Conservation (phyloP, 2,113 vertebrate species). For the Amia ocellicauda region DNA sequence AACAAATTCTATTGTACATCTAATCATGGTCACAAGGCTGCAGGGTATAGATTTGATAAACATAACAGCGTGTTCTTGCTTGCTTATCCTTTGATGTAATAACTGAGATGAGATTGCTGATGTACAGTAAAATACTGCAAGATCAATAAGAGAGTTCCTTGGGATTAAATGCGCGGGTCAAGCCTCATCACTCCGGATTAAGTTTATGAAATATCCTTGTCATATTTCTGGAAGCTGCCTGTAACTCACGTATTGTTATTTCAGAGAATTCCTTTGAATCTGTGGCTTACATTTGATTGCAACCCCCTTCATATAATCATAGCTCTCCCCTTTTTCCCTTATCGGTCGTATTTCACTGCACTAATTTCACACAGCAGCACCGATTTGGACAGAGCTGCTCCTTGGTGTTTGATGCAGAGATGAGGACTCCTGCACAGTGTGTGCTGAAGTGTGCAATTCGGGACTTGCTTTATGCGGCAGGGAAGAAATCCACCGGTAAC, state of each 20-base stretch:
- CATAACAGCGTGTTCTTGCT: conserved; percentile 47
- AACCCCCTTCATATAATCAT: conserved; percentile 1
- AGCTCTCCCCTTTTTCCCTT: too few relatives aligned
- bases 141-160: conserved; percentile 59
- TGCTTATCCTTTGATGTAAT: conserved; percentile 54
- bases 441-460: too few relatives aligned
- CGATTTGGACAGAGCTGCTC: too few relatives aligned
- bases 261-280: conserved; percentile 46
- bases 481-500: too few relatives aligned
- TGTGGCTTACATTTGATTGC: conserved; percentile 20
- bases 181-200: conserved; percentile 64
- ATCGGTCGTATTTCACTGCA: too few relatives aligned
- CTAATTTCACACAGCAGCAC: too few relatives aligned
- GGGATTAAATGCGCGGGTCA: conserved; percentile 66
- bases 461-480: too few relatives aligned
- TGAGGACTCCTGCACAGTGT: too few relatives aligned
- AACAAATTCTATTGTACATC: too few relatives aligned
- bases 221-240: conserved; percentile 67
- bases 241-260: conserved; percentile 60
- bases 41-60: conserved; percentile 42
- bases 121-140: conserved; percentile 11
- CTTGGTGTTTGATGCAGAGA: too few relatives aligned
- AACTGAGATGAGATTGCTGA: conserved; percentile 21
- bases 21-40: conserved; percentile 22
- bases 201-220: conserved; percentile 70